These are phyloP conservation scores for Morone chrysops DNA, from an alignment of 2,113 vertebrate species.

Conservation along the genomic window DNA sequence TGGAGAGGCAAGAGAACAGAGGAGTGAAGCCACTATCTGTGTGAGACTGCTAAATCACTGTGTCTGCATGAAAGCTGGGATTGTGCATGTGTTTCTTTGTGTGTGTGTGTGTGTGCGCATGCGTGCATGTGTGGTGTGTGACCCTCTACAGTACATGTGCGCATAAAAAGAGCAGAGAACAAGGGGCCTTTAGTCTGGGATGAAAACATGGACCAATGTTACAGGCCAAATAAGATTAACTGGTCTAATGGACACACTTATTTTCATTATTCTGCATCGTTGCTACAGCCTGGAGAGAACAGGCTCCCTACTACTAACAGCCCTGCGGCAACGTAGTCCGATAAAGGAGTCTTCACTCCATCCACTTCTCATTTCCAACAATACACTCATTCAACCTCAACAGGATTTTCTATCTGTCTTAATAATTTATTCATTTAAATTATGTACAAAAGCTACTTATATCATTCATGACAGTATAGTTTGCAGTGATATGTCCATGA, in stretches of 20 bases:
- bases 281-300: conserved; percentile 58
- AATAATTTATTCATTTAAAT: conserved; percentile 36
- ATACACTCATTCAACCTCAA: conserved; percentile 37
- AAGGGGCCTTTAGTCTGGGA: conserved; percentile 73
- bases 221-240: conserved; percentile 79
- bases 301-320: conserved; percentile 14
- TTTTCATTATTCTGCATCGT: conserved; percentile 80
- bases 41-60: conserved; percentile 70
- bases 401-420: conserved; percentile 25
- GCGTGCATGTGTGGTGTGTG: conserved; percentile 44
- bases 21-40: conserved; percentile 75
- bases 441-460: conserved; percentile 11
- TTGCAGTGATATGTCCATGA: conserved; percentile 26
- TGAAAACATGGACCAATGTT: conserved; percentile 76
- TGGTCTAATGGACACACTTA: conserved; percentile 81
- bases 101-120: background rate
- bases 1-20: conserved; percentile 61
- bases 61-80: conserved; percentile 70
- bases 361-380: conserved; percentile 56
- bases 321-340: conserved; percentile 29
- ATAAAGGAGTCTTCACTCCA: conserved; percentile 43
- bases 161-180: conserved; percentile 72
- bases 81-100: conserved; percentile 60
- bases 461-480: background rate
- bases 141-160: conserved; percentile 68